Conservation (phyloP, 2,113 vertebrate genomes). For the Sceloporus tristichus region DNA sequence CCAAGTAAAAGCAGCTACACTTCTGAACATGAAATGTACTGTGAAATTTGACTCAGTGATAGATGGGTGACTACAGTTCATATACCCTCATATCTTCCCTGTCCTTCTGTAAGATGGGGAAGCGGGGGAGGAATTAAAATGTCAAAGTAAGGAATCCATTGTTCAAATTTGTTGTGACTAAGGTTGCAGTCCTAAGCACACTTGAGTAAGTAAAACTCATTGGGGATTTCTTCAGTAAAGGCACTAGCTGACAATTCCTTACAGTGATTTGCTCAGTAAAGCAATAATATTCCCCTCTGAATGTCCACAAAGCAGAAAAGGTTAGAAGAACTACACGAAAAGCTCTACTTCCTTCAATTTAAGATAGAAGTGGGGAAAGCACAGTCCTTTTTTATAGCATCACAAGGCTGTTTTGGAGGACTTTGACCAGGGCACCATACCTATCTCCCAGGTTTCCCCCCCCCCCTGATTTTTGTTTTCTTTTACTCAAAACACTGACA, state of each 20-base stretch:
- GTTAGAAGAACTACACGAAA: conserved; percentile 25
- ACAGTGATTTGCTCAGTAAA: not conserved
- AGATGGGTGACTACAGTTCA: conserved; percentile 9
- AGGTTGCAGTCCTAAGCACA: not conserved
- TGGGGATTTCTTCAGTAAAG: not conserved
- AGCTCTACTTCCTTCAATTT: not conserved
- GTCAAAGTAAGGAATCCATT: conserved; percentile 21
- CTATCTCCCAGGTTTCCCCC: too few species aligned
- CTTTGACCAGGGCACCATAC: too few species aligned
- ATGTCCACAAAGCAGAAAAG: conserved; percentile 10
- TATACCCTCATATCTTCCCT: not conserved
- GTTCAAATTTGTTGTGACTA: conserved; percentile 6
- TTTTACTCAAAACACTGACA: too few species aligned
- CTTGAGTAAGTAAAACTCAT: not conserved
- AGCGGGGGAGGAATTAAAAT: conserved; percentile 20
- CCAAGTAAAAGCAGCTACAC: not conserved
- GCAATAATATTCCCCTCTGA: not conserved
- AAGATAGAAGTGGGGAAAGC: too few species aligned
- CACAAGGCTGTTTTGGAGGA: too few species aligned
- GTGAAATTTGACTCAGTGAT: conserved; percentile 7
- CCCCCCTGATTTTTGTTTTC: too few species aligned
- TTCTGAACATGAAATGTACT: conserved; percentile 19
- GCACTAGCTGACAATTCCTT: conserved; percentile 7
- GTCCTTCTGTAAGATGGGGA: conserved; percentile 21
- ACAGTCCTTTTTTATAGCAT: too few species aligned